A percentile compares a stretch with the other conserved stretches of the same genome.
Conservation (phyloP, 64 coral and sea anemone species). For the Catalaphyllia jardinei region DNA sequence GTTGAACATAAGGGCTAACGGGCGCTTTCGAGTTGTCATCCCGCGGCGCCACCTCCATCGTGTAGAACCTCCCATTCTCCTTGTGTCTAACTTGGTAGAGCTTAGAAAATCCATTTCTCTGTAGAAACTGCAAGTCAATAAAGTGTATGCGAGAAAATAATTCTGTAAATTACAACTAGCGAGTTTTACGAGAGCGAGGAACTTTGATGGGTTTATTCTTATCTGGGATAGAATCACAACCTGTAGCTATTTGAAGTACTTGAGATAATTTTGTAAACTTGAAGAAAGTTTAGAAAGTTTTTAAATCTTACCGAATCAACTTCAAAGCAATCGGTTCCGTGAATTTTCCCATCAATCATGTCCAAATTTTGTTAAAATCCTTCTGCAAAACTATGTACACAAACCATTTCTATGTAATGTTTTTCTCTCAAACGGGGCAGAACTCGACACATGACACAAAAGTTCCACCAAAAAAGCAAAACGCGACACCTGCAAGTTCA, state of each 20-base stretch:
- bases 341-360: constrained; percentile 61
- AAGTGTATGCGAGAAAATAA: constrained; percentile 12
- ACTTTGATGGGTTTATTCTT: not conserved
- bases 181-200: not conserved
- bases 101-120: constrained; percentile 78
- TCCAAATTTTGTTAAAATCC: constrained; percentile 1
- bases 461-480: no score
- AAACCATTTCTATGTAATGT: constrained; percentile 16
- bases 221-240: not conserved
- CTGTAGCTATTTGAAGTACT: no score
- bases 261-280: constrained; percentile 12
- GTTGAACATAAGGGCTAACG: constrained; percentile 57
- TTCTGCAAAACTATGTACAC: constrained; percentile 26
- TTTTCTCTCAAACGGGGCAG: not conserved
- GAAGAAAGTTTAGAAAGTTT: constrained; percentile 20
- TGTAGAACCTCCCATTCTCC: constrained; percentile 35
- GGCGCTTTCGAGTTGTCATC: not conserved
- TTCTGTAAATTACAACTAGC: constrained; percentile 12
- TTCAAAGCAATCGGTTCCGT: constrained; percentile 91
- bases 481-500: no score
- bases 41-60: constrained; percentile 75
- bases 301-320: constrained; percentile 81
- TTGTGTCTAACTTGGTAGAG: constrained; percentile 90
- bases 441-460: not conserved
- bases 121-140: constrained; percentile 74